A percentile compares a stretch with the other conserved stretches of the same genome.
Conservation (phyloP, 1,140 invertebrate species). For the Melanaphis sacchari region DNA sequence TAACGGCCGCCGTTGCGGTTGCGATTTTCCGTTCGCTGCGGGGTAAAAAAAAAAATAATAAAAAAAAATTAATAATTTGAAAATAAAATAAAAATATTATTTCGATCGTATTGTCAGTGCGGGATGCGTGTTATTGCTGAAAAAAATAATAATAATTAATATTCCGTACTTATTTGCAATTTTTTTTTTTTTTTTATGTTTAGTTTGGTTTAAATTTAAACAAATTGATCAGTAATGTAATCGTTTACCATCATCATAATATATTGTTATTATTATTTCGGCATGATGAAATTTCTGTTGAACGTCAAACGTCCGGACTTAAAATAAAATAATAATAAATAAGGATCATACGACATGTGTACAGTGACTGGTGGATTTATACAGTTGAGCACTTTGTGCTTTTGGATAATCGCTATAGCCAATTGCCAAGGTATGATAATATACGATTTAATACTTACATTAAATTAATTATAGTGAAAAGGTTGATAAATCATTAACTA, state of each 20-base stretch:
- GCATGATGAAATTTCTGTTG: neutral
- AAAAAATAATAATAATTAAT: no score
- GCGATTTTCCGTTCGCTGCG: neutral
- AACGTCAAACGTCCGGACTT: neutral
- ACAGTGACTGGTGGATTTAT: neutral
- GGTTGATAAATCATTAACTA: no score
- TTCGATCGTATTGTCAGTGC: neutral
- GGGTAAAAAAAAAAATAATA: neutral
- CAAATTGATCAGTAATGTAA: neutral
- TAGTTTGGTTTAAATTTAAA: neutral
- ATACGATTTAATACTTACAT: neutral
- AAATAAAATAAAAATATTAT: neutral
- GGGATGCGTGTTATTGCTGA: no score
- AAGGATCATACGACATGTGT: slow-evolving; percentile 24
- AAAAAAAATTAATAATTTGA: no score
- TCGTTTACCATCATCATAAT: neutral
- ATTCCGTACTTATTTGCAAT: neutral
- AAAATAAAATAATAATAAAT: neutral
- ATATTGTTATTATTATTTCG: neutral
- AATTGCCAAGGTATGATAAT: neutral
- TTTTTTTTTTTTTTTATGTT: neutral
- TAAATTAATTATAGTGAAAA: neutral
- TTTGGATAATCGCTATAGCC: neutral
- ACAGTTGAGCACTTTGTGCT: neutral
- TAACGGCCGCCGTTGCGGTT: neutral